Conservation (phyloP, 1,140 invertebrate species). For the Lordiphosa mommai region DNA sequence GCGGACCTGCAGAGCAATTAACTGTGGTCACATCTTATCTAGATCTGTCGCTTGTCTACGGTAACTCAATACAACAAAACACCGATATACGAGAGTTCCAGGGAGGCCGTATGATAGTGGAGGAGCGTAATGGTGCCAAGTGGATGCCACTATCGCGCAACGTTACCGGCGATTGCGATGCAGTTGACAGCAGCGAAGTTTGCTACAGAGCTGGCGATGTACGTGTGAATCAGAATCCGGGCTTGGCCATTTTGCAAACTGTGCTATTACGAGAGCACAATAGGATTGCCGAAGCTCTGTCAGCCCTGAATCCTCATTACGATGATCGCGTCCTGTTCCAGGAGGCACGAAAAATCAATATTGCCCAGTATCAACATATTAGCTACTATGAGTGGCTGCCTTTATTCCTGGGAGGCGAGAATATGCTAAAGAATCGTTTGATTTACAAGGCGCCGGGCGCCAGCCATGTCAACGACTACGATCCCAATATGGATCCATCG, state of each 20-base stretch:
- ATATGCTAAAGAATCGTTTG: slow-evolving; percentile 86
- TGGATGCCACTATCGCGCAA: slow-evolving; percentile 86
- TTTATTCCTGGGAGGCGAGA: slow-evolving; percentile 86
- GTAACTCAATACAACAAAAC: slow-evolving; percentile 85
- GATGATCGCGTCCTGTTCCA: slow-evolving; percentile 92
- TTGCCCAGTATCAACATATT: slow-evolving; percentile 91
- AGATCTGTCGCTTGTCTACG: slow-evolving; percentile 93
- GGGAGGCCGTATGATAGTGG: slow-evolving; percentile 84
- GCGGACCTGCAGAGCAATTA: slow-evolving; percentile 88
- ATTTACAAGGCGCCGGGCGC: slow-evolving; percentile 84
- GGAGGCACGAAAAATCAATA: slow-evolving; percentile 89
- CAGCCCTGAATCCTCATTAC: slow-evolving; percentile 91
- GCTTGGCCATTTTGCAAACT: slow-evolving; percentile 90
- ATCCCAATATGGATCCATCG: slow-evolving; percentile 87
- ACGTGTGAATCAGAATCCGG: slow-evolving; percentile 92
- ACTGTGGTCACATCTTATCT: slow-evolving; percentile 91
- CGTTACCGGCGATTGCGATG: slow-evolving; percentile 83
- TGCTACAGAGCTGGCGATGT: slow-evolving; percentile 89
- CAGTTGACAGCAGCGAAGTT: slow-evolving; percentile 82
- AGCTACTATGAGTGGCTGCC: slow-evolving; percentile 93
- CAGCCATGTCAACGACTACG: slow-evolving; percentile 91
- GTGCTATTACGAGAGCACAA: slow-evolving; percentile 95
- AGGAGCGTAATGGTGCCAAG: slow-evolving; percentile 83
- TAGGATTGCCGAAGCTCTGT: slow-evolving; percentile 87
- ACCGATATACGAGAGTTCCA: slow-evolving; percentile 83